A percentile compares a stretch with the other conserved stretches of the same genome.
Conservation (phyloP, 2,113 vertebrate genomes). For the Cyprinodon variegatus region DNA sequence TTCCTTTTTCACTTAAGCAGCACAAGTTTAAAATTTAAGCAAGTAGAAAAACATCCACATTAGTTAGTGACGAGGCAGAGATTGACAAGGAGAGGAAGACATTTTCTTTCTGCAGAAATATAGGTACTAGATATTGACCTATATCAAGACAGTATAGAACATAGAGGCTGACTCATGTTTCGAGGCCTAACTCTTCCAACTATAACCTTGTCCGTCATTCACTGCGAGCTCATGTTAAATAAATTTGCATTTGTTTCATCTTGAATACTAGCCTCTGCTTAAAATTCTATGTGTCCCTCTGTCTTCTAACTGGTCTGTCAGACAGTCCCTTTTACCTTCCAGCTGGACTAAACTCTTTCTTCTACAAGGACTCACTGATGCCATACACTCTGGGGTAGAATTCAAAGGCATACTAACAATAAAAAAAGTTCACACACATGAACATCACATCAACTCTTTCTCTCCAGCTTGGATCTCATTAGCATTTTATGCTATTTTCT, state of each 20-base stretch:
- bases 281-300: conserved; percentile 20
- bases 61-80: conserved; percentile 49
- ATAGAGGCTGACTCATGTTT: conserved; percentile 18
- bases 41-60: conserved; percentile 54
- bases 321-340: conserved; percentile 33
- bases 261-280: conserved; percentile 27
- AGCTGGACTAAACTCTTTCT: conserved; percentile 13
- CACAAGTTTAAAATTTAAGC: conserved; percentile 40
- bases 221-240: conserved; percentile 12
- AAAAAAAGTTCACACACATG: conserved; percentile 30
- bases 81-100: conserved; percentile 53
- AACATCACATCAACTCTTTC: conserved; percentile 12
- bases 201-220: conserved; percentile 39
- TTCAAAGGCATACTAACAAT: conserved; percentile 20
- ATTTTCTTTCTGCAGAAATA: conserved; percentile 43
- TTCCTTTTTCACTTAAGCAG: conserved; percentile 2
- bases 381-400: neutral
- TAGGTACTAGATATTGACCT: conserved; percentile 50
- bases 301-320: conserved; percentile 27
- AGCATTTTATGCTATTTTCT: conserved; percentile 21
- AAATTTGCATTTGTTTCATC: conserved; percentile 11
- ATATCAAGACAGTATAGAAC: conserved; percentile 30
- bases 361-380: conserved; percentile 2
- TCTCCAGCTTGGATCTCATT: conserved; percentile 25
- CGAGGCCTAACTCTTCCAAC: conserved; percentile 15